phyloP scores from a whole-genome alignment of 2,113 vertebrate genomes.

The Motacilla tschutschensis region DNA sequence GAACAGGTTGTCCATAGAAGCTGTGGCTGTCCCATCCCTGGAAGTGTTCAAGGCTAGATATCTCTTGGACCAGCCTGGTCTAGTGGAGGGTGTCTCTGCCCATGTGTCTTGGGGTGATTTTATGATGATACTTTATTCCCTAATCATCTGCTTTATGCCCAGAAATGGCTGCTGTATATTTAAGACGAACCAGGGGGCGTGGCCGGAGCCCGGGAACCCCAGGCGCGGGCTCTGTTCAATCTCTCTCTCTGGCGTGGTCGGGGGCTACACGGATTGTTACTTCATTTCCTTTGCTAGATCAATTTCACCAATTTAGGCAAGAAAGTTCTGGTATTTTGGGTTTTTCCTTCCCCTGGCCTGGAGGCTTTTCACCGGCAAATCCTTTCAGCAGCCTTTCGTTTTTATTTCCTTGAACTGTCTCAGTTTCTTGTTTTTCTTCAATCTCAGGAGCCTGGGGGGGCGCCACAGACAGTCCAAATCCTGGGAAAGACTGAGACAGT shows the following conservation, averaged over 20 bases:
- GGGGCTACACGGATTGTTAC: not conserved
- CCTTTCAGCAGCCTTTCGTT: not conserved
- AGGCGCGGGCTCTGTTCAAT: fast-evolving
- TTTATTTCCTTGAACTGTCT: not conserved
- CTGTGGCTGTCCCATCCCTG: not conserved
- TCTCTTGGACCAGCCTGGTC: not conserved
- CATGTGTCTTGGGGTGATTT: not conserved
- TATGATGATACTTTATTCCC: not conserved
- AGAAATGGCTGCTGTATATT: not conserved
- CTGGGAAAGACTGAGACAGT: not conserved
- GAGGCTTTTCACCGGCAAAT: not conserved
- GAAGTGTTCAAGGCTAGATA: not conserved
- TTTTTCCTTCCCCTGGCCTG: not conserved
- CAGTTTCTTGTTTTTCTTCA: not conserved
- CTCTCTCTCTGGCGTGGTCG: fast-evolving
- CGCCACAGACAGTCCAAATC: fast-evolving
- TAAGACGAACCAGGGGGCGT: not conserved
- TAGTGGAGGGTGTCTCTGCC: not conserved
- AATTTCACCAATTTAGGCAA: not conserved
- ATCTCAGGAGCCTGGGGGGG: fast-evolving
- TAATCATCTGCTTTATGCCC: not conserved
- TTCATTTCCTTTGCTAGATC: not conserved
- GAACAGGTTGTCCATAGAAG: not conserved
- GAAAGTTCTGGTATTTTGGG: not conserved
- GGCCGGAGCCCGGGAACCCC: fast-evolving